Percentiles rank a stretch among this genome's conserved stretches.
These are phyloP conservation scores for Azorinus chamasolen DNA, from an alignment of 2,888 invertebrate species.

Conservation along the genomic window DNA sequence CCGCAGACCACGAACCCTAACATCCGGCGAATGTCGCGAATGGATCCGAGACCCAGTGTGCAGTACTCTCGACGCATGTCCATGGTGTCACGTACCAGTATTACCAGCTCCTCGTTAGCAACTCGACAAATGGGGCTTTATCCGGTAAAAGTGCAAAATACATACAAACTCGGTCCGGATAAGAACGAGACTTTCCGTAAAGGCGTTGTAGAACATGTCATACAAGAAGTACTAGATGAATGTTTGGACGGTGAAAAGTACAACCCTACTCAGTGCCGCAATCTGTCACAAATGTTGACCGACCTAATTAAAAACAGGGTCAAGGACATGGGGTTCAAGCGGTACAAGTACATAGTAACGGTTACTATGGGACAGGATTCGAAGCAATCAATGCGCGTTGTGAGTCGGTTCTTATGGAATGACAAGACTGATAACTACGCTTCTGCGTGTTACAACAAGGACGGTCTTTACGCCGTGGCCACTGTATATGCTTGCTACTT, in stretches of 20 bases:
- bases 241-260: constrained; percentile 81
- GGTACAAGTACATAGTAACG: constrained; percentile 81
- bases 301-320: constrained; percentile 81
- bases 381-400: constrained; percentile 77
- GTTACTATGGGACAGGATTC: constrained; percentile 80
- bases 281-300: constrained; percentile 77
- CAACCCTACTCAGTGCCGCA: constrained; percentile 76
- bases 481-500: constrained; percentile 81
- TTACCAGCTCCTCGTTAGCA: constrained; percentile 75
- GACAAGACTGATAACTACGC: constrained; percentile 81
- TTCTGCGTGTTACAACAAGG: constrained; percentile 74
- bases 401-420: constrained; percentile 81
- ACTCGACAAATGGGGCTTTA: constrained; percentile 65
- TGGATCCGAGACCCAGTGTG: constrained; percentile 73
- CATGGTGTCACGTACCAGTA: constrained; percentile 73
- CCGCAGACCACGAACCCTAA: constrained; percentile 67
- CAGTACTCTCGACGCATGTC: constrained; percentile 77
- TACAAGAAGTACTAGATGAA: constrained; percentile 74
- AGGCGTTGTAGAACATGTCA: constrained; percentile 68
- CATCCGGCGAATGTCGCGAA: constrained; percentile 73
- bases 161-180: constrained; percentile 77
- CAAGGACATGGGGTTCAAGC: constrained; percentile 77
- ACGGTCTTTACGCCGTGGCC: constrained; percentile 80
- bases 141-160: constrained; percentile 76
- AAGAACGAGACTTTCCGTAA: constrained; percentile 76